phyloP scores from a whole-genome alignment of 2,113 vertebrate species.

The Hystrix cristata region DNA sequence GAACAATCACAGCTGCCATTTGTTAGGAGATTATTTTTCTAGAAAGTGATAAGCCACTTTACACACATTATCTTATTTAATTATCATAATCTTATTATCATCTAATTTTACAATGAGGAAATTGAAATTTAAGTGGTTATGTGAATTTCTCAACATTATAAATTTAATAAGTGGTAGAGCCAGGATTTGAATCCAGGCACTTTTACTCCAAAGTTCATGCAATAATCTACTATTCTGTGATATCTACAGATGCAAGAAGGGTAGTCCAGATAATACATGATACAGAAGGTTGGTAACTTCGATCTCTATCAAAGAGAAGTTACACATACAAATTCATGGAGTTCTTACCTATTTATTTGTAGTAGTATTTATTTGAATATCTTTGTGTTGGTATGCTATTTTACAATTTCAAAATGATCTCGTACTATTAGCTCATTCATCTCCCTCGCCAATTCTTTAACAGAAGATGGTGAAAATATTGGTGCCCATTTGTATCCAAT shows the following conservation, averaged over 20 bases:
- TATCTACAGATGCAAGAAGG: background rate
- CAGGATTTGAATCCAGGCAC: background rate
- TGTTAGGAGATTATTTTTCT: background rate
- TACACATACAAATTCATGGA: background rate
- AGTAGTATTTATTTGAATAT: background rate
- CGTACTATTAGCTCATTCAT: background rate
- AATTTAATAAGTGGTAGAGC: background rate
- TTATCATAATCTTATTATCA: background rate
- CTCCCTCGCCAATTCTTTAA: background rate
- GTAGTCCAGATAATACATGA: background rate
- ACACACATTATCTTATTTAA: background rate
- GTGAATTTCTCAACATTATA: background rate
- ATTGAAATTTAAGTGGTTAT: background rate
- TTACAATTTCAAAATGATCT: background rate
- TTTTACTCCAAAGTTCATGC: background rate
- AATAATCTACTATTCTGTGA: background rate
- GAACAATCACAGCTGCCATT: background rate
- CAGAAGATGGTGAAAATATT: background rate
- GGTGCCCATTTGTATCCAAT: background rate
- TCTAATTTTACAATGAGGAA: background rate
- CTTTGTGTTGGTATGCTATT: background rate
- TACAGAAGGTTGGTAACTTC: background rate
- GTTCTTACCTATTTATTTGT: background rate
- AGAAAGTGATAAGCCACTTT: constrained; percentile 26
- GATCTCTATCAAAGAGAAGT: background rate